Base-by-base conservation (phyloP, 2,113 vertebrate genomes). In the Eurystomus gularis region DNA sequence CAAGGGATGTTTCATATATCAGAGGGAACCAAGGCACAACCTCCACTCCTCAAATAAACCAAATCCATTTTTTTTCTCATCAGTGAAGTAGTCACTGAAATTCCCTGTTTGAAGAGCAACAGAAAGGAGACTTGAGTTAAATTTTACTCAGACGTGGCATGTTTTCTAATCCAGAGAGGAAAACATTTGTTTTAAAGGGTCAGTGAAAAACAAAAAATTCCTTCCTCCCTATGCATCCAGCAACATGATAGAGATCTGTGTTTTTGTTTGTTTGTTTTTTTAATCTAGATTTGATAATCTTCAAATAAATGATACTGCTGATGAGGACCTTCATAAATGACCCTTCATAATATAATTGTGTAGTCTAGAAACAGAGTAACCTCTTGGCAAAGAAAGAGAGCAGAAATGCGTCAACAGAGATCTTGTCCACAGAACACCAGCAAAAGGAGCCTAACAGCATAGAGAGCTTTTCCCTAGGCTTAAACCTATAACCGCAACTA, bases 1-100 rank as follows among this genome's bases (percentile, higher is more conserved):
- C 96, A 96, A 84, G 90, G 91, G 52, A 95, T 94, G 90, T 94
- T 97, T 97, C 96, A 88, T 95, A 84, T 94, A 95, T 96, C 88
- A 92, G 95, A 94, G 88, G 93, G 48, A 96, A 96, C 82, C 66
- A 91, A 96, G 86, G 81, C 91, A 92, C 93, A 96, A 94, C 77
- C 90, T 97, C 94, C 17, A 10, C 72, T 96, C 81, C 93, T 82
- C 72, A 97, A 97, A 97, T 95, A 96, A 95, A 96, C 81, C 83
- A 93, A 90, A 96, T 94, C 93, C 85, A 77, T 96, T 96, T 94
- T 55, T 85, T 93, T 91, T 52, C 60, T 94, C 78, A 85, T 94
- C 79, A 83, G 80, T 73, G 78, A 92, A 87, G 69, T 78, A 94
- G 79, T 44, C 60, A 93, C 92, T 94, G 71, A 95, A 96, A 94